These are phyloP conservation scores for Carduelis carduelis DNA, from an alignment of 2,797 vertebrate species.

Conservation along the genomic window DNA sequence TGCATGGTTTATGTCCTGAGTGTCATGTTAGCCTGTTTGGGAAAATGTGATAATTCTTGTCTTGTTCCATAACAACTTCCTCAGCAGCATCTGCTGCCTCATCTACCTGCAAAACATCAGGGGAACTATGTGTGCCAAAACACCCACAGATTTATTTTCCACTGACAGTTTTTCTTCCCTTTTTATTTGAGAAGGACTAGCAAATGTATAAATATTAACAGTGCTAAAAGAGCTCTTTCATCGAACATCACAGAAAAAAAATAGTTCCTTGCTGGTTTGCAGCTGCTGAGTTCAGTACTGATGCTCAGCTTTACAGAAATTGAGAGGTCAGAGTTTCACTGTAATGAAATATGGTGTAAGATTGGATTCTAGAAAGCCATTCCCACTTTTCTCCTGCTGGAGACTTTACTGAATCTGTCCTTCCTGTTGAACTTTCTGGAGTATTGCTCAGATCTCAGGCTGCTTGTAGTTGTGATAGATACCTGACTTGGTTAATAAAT, in stretches of 20 bases:
- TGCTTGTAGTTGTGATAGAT: neutral
- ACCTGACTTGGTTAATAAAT: neutral
- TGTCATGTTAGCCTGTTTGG: neutral
- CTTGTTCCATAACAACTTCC: neutral
- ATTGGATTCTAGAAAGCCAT: neutral
- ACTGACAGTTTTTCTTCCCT: neutral
- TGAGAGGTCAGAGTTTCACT: neutral
- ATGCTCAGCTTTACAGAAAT: neutral
- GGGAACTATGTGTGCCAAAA: neutral
- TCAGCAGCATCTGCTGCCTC: neutral
- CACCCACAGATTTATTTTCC: neutral
- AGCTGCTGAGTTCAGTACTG: neutral
- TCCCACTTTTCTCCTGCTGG: neutral
- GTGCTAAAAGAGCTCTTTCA: neutral
- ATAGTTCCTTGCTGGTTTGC: neutral
- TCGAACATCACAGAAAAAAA: neutral
- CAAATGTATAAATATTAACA: neutral
- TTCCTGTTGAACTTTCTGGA: neutral
- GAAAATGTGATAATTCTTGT: neutral
- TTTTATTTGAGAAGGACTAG: neutral
- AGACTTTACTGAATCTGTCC: neutral
- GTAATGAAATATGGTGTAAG: fast-evolving
- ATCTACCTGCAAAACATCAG: neutral
- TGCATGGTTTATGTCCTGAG: neutral
- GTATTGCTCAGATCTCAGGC: neutral